These are phyloP conservation scores for Austrofundulus limnaeus DNA, from an alignment of 2,113 vertebrate species.

Conservation along the genomic window DNA sequence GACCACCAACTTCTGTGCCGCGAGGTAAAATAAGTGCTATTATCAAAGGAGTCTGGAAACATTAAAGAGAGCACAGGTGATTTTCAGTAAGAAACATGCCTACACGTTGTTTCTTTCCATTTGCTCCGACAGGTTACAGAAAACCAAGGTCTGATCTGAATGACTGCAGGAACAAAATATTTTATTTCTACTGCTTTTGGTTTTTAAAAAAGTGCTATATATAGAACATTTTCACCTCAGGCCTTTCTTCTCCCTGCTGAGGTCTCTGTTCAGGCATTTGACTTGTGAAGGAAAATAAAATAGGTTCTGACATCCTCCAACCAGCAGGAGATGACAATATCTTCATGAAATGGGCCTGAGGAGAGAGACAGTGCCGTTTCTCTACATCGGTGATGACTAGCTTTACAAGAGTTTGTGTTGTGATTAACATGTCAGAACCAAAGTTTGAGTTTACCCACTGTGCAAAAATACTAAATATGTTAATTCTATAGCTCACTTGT, in stretches of 20 bases:
- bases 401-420: background rate
- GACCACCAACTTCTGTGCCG: background rate
- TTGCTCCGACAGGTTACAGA: background rate
- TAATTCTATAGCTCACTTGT: too few relatives aligned
- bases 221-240: conserved; percentile 1
- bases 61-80: background rate
- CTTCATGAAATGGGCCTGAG: background rate
- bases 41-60: background rate
- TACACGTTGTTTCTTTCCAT: background rate
- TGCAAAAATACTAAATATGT: background rate
- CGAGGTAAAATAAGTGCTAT: conserved; percentile 1
- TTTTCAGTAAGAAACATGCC: background rate
- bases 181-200: background rate
- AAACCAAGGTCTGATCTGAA: background rate
- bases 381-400: background rate
- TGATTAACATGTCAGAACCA: background rate
- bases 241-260: background rate
- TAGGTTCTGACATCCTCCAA: background rate
- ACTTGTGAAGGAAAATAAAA: conserved; percentile 8
- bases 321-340: conserved; percentile 1
- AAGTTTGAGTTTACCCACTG: background rate
- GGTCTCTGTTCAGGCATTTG: background rate
- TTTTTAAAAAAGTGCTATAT: background rate
- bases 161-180: background rate
- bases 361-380: background rate